These are phyloP conservation scores for Drosophila nikananu DNA, from an alignment of 1,140 invertebrate species.

Conservation along the genomic window DNA sequence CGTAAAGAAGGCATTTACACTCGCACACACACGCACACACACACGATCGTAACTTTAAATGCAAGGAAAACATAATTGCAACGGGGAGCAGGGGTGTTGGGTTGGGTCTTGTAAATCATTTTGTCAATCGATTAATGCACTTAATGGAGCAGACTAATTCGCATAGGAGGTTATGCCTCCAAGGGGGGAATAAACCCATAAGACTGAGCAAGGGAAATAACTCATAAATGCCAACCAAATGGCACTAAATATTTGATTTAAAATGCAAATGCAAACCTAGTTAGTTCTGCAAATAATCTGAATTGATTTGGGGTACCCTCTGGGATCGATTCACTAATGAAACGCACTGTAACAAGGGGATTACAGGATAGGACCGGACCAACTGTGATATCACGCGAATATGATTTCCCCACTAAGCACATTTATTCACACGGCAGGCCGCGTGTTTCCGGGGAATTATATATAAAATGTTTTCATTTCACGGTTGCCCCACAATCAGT, in stretches of 20 bases:
- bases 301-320: conserved; percentile 2
- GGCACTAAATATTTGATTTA: conserved; percentile 6
- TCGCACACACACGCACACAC: conserved; percentile 18
- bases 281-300: background rate
- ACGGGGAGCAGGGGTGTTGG: background rate
- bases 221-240: background rate
- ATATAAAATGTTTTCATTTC: conserved; percentile 36
- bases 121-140: conserved; percentile 51
- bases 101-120: conserved; percentile 44
- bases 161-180: background rate
- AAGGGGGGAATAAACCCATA: background rate
- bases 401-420: conserved; percentile 43
- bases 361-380: conserved; percentile 1
- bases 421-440: conserved; percentile 51
- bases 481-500: conserved; percentile 12
- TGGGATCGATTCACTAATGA: conserved; percentile 4
- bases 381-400: conserved; percentile 14
- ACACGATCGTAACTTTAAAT: conserved; percentile 41
- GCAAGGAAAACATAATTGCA: conserved; percentile 47
- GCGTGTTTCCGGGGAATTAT: conserved; percentile 46
- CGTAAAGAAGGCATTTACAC: conserved; percentile 47
- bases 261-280: background rate
- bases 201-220: background rate
- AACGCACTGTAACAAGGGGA: conserved; percentile 5
- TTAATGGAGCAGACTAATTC: conserved; percentile 50